A percentile compares a stretch with the other conserved stretches of the same genome.
Evolutionary conservation across 2,113 vertebrate genomes (phyloP).

Genomic region (Petromus typicus): DNA sequence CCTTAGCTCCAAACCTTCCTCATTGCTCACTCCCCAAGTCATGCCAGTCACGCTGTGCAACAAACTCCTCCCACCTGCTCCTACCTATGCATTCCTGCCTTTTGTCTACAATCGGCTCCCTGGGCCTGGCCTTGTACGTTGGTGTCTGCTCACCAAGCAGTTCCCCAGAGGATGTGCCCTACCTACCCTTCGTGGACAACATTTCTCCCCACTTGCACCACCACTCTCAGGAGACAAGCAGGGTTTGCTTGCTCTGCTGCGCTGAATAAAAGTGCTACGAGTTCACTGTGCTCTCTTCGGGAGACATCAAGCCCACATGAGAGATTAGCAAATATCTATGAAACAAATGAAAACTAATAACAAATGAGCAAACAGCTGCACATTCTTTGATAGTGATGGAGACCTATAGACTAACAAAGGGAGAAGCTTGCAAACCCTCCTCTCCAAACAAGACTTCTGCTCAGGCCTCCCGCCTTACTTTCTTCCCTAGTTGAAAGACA

Average conservation of each 20-base stretch:
- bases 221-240: not conserved
- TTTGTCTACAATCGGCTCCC: not conserved
- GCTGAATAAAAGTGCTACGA: not conserved
- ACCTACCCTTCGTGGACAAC: not conserved
- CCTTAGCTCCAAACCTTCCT: not conserved
- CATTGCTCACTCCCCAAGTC: not conserved
- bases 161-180: not conserved
- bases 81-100: not conserved
- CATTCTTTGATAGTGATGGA: not conserved
- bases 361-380: not conserved
- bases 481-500: constrained; percentile 98
- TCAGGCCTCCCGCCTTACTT: constrained; percentile 87
- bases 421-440: not conserved
- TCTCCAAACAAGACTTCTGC: not conserved
- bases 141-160: not conserved
- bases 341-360: not conserved
- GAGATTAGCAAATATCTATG: not conserved
- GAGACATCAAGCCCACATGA: not conserved
- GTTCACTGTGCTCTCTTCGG: not conserved
- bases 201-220: not conserved
- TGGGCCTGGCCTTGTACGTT: not conserved
- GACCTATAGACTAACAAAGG: not conserved
- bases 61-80: not conserved
- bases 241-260: not conserved
- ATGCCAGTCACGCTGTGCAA: not conserved